These are phyloP conservation scores for Heliconius hortense DNA, from an alignment of 2,888 invertebrate genomes.

Conservation along the genomic window DNA sequence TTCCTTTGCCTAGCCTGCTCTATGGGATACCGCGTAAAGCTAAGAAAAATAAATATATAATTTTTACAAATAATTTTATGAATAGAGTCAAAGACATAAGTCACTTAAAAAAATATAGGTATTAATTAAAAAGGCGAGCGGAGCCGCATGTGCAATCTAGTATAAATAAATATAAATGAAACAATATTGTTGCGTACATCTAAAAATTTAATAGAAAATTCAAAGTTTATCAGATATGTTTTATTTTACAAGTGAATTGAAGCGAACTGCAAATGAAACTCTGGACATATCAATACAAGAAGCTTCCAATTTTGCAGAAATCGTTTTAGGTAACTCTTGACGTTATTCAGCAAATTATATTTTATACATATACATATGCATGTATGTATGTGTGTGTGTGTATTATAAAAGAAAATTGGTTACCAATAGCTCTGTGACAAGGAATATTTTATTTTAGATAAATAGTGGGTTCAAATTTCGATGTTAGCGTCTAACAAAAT, in stretches of 20 bases:
- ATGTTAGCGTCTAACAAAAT: no score
- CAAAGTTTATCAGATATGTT: not conserved
- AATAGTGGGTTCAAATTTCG: not conserved
- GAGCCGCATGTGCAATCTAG: not conserved
- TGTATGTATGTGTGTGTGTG: not conserved
- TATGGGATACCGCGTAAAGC: no score
- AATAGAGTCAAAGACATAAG: no score
- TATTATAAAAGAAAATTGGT: constrained; percentile 7
- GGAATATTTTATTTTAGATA: not conserved
- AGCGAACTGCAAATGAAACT: not conserved
- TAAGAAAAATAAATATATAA: no score
- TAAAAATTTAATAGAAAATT: not conserved
- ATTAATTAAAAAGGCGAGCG: no score
- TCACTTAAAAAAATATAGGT: no score
- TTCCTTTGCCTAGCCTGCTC: no score
- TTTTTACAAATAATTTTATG: no score
- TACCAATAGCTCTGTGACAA: not conserved
- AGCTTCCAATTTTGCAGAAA: constrained; percentile 22
- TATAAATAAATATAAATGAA: not conserved
- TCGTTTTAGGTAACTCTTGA: constrained; percentile 1
- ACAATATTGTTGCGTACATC: not conserved
- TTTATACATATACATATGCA: not conserved
- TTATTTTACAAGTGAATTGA: constrained; percentile 19
- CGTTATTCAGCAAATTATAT: constrained; percentile 22
- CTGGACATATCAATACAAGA: not conserved